Percentiles rank a stretch among this genome's conserved stretches.
Evolutionary conservation across 2,113 vertebrate species (phyloP).

Genomic region (Dipodomys merriami): DNA sequence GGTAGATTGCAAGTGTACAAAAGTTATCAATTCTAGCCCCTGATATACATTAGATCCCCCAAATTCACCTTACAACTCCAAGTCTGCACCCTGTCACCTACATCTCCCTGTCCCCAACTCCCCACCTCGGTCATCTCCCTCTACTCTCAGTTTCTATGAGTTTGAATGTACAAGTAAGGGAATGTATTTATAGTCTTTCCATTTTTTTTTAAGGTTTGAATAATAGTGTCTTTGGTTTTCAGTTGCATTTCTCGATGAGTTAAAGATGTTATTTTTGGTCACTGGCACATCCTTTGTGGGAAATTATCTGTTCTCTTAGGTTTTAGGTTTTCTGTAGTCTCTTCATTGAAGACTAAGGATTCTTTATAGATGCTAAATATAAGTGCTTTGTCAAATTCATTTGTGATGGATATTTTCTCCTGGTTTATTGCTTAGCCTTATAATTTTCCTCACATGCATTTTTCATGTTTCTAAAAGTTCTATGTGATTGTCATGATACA

Average conservation of each 20-base stretch:
- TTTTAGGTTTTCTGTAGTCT: not conserved
- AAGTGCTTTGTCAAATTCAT: not conserved
- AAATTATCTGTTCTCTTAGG: not conserved
- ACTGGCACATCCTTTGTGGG: not conserved
- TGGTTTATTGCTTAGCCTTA: not conserved
- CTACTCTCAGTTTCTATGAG: not conserved
- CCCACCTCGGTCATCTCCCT: not conserved
- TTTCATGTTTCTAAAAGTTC: not conserved
- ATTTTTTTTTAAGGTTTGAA: not conserved
- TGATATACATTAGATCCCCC: not conserved
- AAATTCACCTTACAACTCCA: not conserved
- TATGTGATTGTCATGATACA: not conserved
- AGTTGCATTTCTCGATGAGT: slow-evolving; percentile 18
- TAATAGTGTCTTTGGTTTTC: slow-evolving; percentile 8
- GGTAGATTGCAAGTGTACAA: not conserved
- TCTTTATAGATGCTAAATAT: not conserved
- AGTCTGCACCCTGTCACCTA: not conserved
- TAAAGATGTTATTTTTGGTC: slow-evolving; percentile 40
- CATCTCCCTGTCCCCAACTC: too few relatives aligned
- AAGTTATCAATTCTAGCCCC: too few relatives aligned
- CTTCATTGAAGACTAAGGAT: not conserved
- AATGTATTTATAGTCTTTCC: not conserved
- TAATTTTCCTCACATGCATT: not conserved
- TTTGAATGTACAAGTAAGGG: not conserved
- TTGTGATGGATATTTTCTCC: slow-evolving; percentile 16